Evolutionary conservation across 2,113 vertebrate genomes (phyloP).

Genomic region (Connochaetes taurinus): DNA sequence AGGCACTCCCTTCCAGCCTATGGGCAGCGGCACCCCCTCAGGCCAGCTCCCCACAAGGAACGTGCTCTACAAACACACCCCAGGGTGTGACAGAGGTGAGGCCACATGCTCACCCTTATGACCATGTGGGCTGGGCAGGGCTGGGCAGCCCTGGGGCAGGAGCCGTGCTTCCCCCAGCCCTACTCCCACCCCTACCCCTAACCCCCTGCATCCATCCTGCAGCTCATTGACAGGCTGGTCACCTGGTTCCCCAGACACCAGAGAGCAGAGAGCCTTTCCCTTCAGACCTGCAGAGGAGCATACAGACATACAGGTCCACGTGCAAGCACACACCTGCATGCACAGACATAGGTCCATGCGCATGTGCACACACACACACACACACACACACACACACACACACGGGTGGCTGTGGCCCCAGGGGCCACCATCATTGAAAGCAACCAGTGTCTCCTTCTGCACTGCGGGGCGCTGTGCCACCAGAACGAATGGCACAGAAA

Average conservation of each 20-base stretch:
- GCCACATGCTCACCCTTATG: too few species aligned
- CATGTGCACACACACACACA: rapidly evolving
- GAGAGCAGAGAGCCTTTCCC: not conserved
- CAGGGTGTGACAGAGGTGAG: too few species aligned
- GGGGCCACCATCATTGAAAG: not conserved
- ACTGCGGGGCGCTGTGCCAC: rapidly evolving
- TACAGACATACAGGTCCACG: not conserved
- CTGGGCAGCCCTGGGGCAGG: not conserved
- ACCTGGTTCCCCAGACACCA: not conserved
- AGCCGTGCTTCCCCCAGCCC: not conserved
- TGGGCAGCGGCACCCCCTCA: not conserved
- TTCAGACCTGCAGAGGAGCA: rapidly evolving
- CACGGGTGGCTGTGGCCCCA: rapidly evolving
- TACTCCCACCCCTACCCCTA: not conserved
- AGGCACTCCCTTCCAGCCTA: not conserved
- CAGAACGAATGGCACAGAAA: rapidly evolving
- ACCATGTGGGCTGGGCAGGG: not conserved
- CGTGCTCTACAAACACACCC: not conserved
- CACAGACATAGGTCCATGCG: not conserved
- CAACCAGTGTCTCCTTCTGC: not conserved
- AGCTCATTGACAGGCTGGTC: rapidly evolving
- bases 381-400: not conserved
- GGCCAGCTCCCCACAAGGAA: not conserved
- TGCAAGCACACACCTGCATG: too few species aligned
- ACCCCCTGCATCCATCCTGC: not conserved